Base-by-base conservation (phyloP, 2,797 vertebrate species). In the Mormyrus hasselquistii region DNA sequence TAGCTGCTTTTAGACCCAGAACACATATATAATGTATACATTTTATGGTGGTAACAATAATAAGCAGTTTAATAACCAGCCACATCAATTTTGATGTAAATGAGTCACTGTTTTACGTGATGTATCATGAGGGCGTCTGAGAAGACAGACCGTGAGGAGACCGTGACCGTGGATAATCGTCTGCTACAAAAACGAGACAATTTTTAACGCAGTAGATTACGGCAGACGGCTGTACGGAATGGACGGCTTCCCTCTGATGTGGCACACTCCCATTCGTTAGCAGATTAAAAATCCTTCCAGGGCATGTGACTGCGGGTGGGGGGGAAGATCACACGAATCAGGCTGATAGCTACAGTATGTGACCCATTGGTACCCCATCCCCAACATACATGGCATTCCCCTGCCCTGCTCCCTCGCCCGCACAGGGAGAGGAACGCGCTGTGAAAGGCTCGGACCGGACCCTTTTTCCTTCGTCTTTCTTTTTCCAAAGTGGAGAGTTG, bases 391-490 rank as follows among this genome's bases (percentile, higher is more conserved):
- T 89, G 82, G 41, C 38, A 16, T 22, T 41, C 19, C 19, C 12
- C 19, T 38, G 3, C 25, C 47, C 62, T 12, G 12, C 87, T 34
- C 44, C 41, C 38, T 65, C 41, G 7, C 4, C 89, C 92, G 94
- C 92, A 91, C 91, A 92, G 90, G 91, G 91, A 94, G 94, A 94
- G 95, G 95, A 95, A 95, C 93, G 90, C 90, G 92, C 94, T 95
- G 95, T 95, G 96, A 96, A 95, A 94, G 95, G 94, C 95, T 94
- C 94, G 92, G 92, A 90, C 69, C 19, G 82, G 95, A 95, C 94
- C 95, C 94, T 88, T 90, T 89, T 90, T 88, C 22, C 16, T 84
- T 49, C 9, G 3, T 25, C 44, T 50, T 50, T 87, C 59, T 83
- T 85, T 50, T 90, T 94, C 94, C 94, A 93, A 91, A 94, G 94